phyloP scores from a whole-genome alignment of 2,113 vertebrate species.

The cat (Felis catus) region F.catus_Fca126_mat1.0 CM031416.1:49283001-49283500 shows the following conservation, averaged over 20 bases:
- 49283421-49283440: slow-evolving; percentile 80
- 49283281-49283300: slow-evolving; percentile 41
- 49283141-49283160: slow-evolving; percentile 72
- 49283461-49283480: slow-evolving; percentile 83
- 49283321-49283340: slow-evolving; percentile 21
- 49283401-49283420: slow-evolving; percentile 22
- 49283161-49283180: slow-evolving; percentile 67
- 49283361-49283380: not conserved
- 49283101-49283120: slow-evolving; percentile 69
- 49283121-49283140: slow-evolving; percentile 71
- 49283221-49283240: slow-evolving; percentile 65
- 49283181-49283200: slow-evolving; percentile 64
- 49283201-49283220: slow-evolving; percentile 56
- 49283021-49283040: slow-evolving; percentile 65
- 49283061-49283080: slow-evolving; percentile 39
- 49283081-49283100: slow-evolving; percentile 45
- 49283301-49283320: slow-evolving; percentile 23
- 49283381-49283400: not conserved
- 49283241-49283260: slow-evolving; percentile 67
- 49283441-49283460: slow-evolving; percentile 72
- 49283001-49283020: slow-evolving; percentile 64
- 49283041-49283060: slow-evolving; percentile 59
- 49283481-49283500: slow-evolving; percentile 79
- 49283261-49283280: slow-evolving; percentile 63
- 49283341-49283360: slow-evolving; percentile 19